Base-by-base conservation (phyloP, 2,797 vertebrate genomes). In the Cuniculus paca region DNA sequence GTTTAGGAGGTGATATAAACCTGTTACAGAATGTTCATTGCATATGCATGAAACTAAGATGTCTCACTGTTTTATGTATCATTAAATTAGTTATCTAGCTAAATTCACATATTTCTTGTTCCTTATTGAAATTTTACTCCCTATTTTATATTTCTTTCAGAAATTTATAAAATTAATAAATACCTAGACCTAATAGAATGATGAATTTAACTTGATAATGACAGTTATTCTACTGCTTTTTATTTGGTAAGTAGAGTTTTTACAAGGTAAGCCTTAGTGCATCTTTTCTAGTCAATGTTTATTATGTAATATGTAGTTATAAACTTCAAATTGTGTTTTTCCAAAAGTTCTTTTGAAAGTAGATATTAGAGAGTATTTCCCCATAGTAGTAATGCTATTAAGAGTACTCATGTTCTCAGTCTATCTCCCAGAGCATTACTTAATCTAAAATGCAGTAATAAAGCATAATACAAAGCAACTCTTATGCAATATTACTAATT, bases 371-470 rank as follows among this genome's bases (percentile, higher is more conserved):
- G 85, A 70, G 19, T 75, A 88, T 56, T 65, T 85, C 79, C 39
- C 74, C 2, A 86, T 68, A 28, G 60, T 63, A 82, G 34, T 93
- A 79, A 74, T 78, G 39, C 7, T 87, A 93, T 95, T 93, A 91
- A 81, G 79, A 89, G 9, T 81, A 87, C 68, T 89, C 75, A 39
- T 90, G n/a, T 93, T 94, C 54, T 95, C 70, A 94, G 24, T 48
- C 77, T 60, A 65, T 50, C 5, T 94, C 90, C 92, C 78, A 26
- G 74, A 95, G 54, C 61, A 75, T 95, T 96, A 68, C 80, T 96
- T 96, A 95, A 78, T 96, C 4, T 90, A 75, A 95, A 96, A 79
- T n/a, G 10, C 12, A 61, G 50, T 93, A 90, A 97, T 93, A 93
- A 96, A 95, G 74, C 65, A 75, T 83, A 95, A 74, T 54, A 68